Conservation (phyloP, 2,888 invertebrate species). For the Campopleginae sp. region DNA sequence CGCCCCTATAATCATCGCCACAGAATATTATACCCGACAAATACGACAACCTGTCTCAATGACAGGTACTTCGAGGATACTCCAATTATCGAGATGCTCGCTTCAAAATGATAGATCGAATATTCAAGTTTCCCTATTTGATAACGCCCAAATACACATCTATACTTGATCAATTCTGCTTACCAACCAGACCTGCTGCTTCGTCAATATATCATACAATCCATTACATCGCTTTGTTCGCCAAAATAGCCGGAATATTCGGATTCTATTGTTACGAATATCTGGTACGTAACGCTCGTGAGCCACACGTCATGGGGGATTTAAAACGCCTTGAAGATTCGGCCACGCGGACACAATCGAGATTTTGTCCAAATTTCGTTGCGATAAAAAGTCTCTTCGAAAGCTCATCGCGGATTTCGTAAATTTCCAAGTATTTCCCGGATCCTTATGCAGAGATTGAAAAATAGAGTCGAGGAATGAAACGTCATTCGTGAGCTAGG, state of each 20-base stretch:
- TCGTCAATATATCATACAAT: constrained; percentile 15
- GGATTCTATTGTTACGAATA: background rate
- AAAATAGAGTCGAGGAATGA: background rate
- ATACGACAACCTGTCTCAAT: constrained; percentile 16
- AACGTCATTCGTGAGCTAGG: background rate
- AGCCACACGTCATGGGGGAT: background rate
- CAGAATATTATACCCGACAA: constrained; percentile 20
- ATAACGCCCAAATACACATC: background rate
- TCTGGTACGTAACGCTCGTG: background rate
- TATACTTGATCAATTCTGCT: constrained; percentile 11
- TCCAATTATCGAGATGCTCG: constrained; percentile 7
- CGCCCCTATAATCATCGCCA: constrained; percentile 1
- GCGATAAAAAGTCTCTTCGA: background rate
- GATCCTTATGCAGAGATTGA: background rate
- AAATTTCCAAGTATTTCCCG: background rate
- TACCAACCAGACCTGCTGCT: constrained; percentile 1
- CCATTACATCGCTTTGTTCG: constrained; percentile 7
- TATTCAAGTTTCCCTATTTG: constrained; percentile 27
- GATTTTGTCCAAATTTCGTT: background rate
- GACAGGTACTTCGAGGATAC: constrained; percentile 7
- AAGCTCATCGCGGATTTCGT: background rate
- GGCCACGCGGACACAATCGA: background rate
- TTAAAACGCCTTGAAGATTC: constrained; percentile 2
- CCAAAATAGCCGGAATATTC: constrained; percentile 5
- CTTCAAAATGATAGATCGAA: constrained; percentile 39